Evolutionary conservation across 2,113 vertebrate genomes (phyloP).

Genomic region (Amphiprion percula): DNA sequence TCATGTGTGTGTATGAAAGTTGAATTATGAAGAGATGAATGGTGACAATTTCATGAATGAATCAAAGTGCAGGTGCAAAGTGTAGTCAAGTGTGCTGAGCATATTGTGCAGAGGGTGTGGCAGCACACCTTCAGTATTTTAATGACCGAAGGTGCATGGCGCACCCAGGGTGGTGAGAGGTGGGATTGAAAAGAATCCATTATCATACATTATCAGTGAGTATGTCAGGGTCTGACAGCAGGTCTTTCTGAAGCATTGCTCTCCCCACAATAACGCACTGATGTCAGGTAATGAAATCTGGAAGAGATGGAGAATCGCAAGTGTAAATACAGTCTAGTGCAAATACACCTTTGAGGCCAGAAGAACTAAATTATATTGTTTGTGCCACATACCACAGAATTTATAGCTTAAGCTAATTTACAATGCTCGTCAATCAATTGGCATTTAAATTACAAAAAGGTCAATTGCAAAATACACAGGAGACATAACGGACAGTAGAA

Average conservation of each 20-base stretch:
- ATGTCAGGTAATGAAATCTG: slow-evolving; percentile 34
- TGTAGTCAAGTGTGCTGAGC: slow-evolving; percentile 22
- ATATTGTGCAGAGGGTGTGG: slow-evolving; percentile 40
- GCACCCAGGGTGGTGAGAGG: slow-evolving; percentile 46
- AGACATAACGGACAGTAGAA: too few relatives aligned
- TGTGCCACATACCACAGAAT: background rate
- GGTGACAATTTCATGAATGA: slow-evolving; percentile 31
- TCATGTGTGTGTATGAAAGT: slow-evolving; percentile 13
- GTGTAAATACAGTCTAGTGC: background rate
- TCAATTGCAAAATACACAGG: too few relatives aligned
- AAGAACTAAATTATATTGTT: background rate
- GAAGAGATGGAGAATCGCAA: slow-evolving; percentile 16
- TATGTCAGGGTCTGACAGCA: slow-evolving; percentile 42
- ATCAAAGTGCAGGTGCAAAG: slow-evolving; percentile 34
- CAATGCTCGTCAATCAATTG: too few relatives aligned
- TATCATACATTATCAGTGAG: slow-evolving; percentile 69
- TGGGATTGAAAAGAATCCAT: slow-evolving; percentile 68
- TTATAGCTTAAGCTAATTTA: too few relatives aligned
- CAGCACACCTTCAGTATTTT: slow-evolving; percentile 55
- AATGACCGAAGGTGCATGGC: slow-evolving; percentile 36
- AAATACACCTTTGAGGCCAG: background rate
- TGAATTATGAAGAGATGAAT: slow-evolving; percentile 29
- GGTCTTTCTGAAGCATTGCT: slow-evolving; percentile 48
- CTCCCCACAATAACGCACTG: slow-evolving; percentile 22
- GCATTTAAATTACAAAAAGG: too few relatives aligned